These are phyloP conservation scores for Pterocles gutturalis DNA, from an alignment of 2,113 vertebrate genomes.

Conservation along the genomic window DNA sequence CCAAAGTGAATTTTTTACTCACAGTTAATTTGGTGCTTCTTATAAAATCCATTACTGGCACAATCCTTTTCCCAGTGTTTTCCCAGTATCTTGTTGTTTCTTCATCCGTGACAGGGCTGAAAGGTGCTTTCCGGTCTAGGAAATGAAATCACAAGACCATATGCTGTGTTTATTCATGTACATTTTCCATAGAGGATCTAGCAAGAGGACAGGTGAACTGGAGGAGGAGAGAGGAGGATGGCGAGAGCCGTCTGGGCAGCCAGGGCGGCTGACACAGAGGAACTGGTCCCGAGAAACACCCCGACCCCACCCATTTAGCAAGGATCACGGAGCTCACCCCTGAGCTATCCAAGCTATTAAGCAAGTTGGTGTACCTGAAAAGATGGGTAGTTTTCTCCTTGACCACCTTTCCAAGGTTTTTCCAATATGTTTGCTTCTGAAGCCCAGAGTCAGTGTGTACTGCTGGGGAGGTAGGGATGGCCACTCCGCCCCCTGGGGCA, in stretches of 20 bases:
- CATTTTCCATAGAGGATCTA: neutral
- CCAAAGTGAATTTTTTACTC: slow-evolving; percentile 25
- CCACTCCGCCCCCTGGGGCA: slow-evolving; percentile 74
- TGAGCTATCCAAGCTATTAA: neutral
- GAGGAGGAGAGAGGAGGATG: neutral
- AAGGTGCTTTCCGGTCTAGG: slow-evolving; percentile 70
- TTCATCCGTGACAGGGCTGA: slow-evolving; percentile 50
- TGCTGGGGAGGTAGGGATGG: slow-evolving; percentile 37
- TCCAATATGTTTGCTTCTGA: slow-evolving; percentile 73
- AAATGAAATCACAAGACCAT: slow-evolving; percentile 49
- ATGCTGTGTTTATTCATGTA: neutral
- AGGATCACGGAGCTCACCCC: neutral
- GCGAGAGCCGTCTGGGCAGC: neutral
- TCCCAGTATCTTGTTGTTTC: slow-evolving; percentile 61
- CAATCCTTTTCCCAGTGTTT: slow-evolving; percentile 53
- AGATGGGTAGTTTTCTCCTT: slow-evolving; percentile 62
- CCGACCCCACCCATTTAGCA: fast-evolving
- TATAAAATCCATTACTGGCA: slow-evolving; percentile 78
- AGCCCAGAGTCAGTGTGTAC: slow-evolving; percentile 75
- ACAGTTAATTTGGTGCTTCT: slow-evolving; percentile 76
- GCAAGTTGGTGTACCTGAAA: slow-evolving; percentile 56
- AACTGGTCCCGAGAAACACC: neutral
- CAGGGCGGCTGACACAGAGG: neutral
- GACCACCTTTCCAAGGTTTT: slow-evolving; percentile 73
- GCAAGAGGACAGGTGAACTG: neutral